Conservation (phyloP, 2,113 vertebrate genomes). For the Crocuta crocuta region DNA sequence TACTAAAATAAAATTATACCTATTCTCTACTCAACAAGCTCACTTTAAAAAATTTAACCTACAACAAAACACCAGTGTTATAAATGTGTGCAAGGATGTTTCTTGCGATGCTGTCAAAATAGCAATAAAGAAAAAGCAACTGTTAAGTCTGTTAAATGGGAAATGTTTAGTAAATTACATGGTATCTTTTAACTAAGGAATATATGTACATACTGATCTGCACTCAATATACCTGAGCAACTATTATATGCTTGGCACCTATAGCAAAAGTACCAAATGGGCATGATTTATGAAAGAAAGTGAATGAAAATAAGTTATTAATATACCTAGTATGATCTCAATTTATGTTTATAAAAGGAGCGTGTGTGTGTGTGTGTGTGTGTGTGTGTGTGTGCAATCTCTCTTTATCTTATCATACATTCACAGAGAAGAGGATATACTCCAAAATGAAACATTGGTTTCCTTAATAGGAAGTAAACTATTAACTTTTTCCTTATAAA, state of each 20-base stretch:
- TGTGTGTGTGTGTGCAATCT: neutral
- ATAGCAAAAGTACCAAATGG: neutral
- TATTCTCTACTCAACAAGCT: neutral
- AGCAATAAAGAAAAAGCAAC: neutral
- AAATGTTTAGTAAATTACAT: neutral
- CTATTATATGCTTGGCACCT: neutral
- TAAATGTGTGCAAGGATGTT: neutral
- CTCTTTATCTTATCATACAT: neutral
- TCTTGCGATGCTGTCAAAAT: neutral
- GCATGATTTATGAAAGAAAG: neutral
- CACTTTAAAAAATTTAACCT: neutral
- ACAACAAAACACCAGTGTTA: neutral
- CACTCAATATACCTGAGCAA: neutral
- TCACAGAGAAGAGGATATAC: neutral
- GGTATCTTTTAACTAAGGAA: neutral
- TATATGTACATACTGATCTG: neutral
- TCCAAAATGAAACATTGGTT: neutral
- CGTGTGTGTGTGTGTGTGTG: too few relatives aligned
- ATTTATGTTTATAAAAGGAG: neutral
- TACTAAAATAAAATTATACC: neutral
- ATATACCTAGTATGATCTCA: neutral
- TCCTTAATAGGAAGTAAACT: neutral
- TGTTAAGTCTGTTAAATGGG: neutral
- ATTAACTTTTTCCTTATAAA: neutral
- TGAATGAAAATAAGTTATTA: neutral